A percentile compares a stretch with the other conserved stretches of the same genome.
phyloP scores from a whole-genome alignment of 1,140 invertebrate genomes.

The Papilio glaucus region DNA sequence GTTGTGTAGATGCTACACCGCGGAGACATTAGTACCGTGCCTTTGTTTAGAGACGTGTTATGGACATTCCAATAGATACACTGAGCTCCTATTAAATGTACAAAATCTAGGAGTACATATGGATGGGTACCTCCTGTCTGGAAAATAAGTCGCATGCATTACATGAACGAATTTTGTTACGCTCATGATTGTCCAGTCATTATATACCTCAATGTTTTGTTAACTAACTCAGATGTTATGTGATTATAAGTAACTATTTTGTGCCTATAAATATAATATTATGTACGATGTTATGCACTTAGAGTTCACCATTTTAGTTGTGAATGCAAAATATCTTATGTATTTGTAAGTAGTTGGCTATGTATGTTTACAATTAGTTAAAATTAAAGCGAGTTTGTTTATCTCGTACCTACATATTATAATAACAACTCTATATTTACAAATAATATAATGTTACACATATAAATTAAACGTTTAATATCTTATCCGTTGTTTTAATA shows the following conservation, averaged over 20 bases:
- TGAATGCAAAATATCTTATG: constrained; percentile 64
- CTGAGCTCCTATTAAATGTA: constrained; percentile 65
- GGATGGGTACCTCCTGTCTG: background rate
- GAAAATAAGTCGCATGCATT: background rate
- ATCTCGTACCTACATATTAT: constrained; percentile 76
- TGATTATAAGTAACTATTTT: constrained; percentile 75
- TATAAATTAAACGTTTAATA: constrained; percentile 79
- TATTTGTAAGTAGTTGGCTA: constrained; percentile 71
- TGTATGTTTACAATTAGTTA: constrained; percentile 69
- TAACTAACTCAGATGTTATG: constrained; percentile 72
- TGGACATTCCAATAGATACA: constrained; percentile 80
- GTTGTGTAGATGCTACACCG: constrained; percentile 71
- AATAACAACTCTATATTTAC: constrained; percentile 82
- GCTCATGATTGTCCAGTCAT: constrained; percentile 46
- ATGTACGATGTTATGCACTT: constrained; percentile 72
- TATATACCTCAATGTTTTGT: constrained; percentile 74
- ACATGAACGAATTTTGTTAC: constrained; percentile 37
- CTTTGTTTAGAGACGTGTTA: constrained; percentile 75
- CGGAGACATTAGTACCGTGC: constrained; percentile 75
- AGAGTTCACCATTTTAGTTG: constrained; percentile 65
- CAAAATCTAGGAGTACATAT: background rate
- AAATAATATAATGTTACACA: constrained; percentile 83
- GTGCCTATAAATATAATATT: constrained; percentile 76
- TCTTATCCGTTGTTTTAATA: constrained; percentile 44
- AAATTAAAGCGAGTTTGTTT: constrained; percentile 77